A percentile compares a stretch with the other conserved stretches of the same genome.
phyloP scores from a whole-genome alignment of 2,113 vertebrate genomes.

The Atrichornis clamosus region DNA sequence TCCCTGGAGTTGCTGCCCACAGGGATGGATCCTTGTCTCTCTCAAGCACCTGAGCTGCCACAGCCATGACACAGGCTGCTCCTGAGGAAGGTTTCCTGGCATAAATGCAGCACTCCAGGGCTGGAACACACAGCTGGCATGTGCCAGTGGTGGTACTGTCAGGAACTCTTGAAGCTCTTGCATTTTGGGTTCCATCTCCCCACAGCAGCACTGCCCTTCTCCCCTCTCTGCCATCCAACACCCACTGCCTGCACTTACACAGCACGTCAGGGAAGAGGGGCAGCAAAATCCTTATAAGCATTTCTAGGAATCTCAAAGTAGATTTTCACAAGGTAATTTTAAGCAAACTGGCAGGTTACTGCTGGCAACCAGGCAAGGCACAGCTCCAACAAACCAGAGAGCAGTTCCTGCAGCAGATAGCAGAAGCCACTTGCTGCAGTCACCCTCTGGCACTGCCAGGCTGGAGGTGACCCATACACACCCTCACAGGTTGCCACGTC shows the following conservation, averaged over 20 bases:
- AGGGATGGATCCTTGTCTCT: not conserved
- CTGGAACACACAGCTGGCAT: not conserved
- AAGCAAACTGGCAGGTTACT: not conserved
- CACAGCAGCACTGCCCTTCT: not conserved
- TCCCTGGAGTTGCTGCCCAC: not conserved
- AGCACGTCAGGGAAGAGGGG: accelerated
- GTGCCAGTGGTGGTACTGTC: accelerated
- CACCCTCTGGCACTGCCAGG: not conserved
- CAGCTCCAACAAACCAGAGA: not conserved
- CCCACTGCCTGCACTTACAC: not conserved
- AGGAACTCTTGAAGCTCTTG: not conserved
- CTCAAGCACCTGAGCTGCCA: not conserved
- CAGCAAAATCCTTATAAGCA: not conserved
- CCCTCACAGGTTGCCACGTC: not conserved
- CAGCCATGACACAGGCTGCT: not conserved
- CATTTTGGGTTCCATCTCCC: not conserved
- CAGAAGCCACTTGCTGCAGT: not conserved
- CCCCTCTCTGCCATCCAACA: not conserved
- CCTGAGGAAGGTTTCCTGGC: not conserved
- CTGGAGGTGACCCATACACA: not conserved
- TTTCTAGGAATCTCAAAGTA: not conserved
- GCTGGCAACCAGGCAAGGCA: not conserved
- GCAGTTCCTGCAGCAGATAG: not conserved
- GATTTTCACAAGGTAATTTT: not conserved
- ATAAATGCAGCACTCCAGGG: not conserved